Evolutionary conservation across 1,140 invertebrate species (phyloP).

Genomic region (Antheraea pernyi): DNA sequence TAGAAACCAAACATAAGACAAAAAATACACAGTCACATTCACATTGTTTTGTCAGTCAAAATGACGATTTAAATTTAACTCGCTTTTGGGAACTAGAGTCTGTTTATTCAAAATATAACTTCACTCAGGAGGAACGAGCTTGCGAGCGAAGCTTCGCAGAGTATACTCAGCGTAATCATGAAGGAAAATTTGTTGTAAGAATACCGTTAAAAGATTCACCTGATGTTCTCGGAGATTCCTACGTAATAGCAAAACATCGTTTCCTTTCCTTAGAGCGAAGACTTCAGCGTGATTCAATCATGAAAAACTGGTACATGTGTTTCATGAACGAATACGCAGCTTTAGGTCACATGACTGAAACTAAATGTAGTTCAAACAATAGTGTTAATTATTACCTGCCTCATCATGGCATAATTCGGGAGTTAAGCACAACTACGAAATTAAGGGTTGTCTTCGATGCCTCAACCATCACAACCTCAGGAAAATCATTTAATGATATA

Average conservation of each 20-base stretch:
- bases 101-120: not conserved
- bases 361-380: not conserved
- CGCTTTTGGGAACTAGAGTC: conserved; percentile 8
- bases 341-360: conserved; percentile 47
- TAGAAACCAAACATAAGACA: no score
- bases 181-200: conserved; percentile 18
- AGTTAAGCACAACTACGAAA: conserved; percentile 43
- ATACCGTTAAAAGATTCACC: conserved; percentile 21
- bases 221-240: conserved; percentile 11
- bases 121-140: conserved; percentile 11
- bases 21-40: not conserved
- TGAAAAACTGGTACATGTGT: conserved; percentile 38
- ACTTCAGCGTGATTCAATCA: conserved; percentile 22
- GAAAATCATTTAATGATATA: conserved; percentile 36
- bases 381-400: conserved; percentile 44
- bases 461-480: conserved; percentile 29
- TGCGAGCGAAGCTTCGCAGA: conserved; percentile 19
- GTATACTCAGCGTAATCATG: conserved; percentile 4
- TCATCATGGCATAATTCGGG: conserved; percentile 59
- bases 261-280: conserved; percentile 24
- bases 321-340: conserved; percentile 55
- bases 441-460: conserved; percentile 50
- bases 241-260: conserved; percentile 12
- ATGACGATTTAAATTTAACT: not conserved
- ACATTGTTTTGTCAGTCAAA: not conserved